Evolutionary conservation across 2,888 invertebrate genomes (phyloP), one percentile per base, ranked within the genome.

Genomic region (Alsophila aescularia): DNA sequence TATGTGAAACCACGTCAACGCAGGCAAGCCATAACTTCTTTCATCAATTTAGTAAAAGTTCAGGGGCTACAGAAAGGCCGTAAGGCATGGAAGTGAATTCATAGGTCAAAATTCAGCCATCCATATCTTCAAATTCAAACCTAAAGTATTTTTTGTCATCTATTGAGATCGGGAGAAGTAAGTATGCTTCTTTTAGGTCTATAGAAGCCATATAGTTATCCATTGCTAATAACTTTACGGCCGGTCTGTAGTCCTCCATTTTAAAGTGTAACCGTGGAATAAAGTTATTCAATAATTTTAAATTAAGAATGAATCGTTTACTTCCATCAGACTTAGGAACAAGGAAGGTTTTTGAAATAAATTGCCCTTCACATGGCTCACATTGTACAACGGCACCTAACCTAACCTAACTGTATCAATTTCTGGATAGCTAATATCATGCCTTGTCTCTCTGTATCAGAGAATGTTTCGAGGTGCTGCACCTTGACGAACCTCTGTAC

Each of bases 211-310:
- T 36, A 27, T 31, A 67, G n/a, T n/a, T n/a, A n/a, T 50, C 21
- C 12, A 36, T 13, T 12, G 52, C 32, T 21, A 64, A 14, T 40
- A 67, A 29, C 31, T 49, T 65, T 1, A 18, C 16, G 0, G 60
- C 67, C 0, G 67, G 69, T 16, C 68, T 18, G 35, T 60, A 44
- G 41, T 69, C 67, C 39, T 66, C 64, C 66, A 68, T 66, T 55
- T 70, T 67, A 49, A 70, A 68, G 45, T 69, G 67, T 1, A 6
- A 2, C 0, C 27, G 52, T 6, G 6, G 0, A 7, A 66, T 35
- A 58, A 60, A 67, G 40, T 63, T 61, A 59, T 64, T 66, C 39
- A 67, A 29, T 18, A 12, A 2, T 51, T 68, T 66, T 34, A 66
- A 34, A 43, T 71, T 67, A 13, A 62, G 7, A 42, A 58, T 69